Evolutionary conservation across 2,113 vertebrate genomes (phyloP).

Genomic region (Microcebus murinus): DNA sequence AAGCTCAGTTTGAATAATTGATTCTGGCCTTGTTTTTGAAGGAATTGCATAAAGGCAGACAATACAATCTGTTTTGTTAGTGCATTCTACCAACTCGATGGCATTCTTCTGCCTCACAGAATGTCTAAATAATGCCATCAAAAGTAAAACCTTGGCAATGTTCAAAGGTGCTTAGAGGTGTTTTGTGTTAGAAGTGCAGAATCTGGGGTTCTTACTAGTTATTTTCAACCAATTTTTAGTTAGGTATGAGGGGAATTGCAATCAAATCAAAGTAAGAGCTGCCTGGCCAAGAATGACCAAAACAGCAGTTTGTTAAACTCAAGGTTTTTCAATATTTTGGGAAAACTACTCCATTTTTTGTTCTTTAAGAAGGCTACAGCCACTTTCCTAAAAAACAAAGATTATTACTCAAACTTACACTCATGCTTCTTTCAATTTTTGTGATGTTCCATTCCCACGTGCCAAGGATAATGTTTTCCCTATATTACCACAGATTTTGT

Average conservation of each 20-base stretch:
- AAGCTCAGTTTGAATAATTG: neutral
- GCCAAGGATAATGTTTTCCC: neutral
- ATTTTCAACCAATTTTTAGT: neutral
- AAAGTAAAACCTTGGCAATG: neutral
- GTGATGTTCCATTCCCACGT: neutral
- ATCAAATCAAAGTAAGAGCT: neutral
- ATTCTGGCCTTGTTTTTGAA: neutral
- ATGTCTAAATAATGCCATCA: neutral
- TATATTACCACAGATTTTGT: neutral
- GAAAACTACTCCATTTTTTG: neutral
- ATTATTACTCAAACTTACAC: neutral
- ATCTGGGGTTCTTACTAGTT: neutral
- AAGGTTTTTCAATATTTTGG: neutral
- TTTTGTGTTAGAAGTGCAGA: neutral
- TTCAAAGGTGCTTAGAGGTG: neutral
- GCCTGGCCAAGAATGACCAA: neutral
- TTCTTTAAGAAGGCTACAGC: neutral
- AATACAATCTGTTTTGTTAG: neutral
- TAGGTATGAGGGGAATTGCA: neutral
- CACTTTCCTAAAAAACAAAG: neutral
- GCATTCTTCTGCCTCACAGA: neutral
- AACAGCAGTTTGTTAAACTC: neutral
- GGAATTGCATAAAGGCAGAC: neutral
- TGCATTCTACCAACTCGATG: neutral
- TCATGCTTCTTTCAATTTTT: neutral